phyloP scores from a whole-genome alignment of 1,140 invertebrate genomes.

The Drosophila chauvacae region DNA sequence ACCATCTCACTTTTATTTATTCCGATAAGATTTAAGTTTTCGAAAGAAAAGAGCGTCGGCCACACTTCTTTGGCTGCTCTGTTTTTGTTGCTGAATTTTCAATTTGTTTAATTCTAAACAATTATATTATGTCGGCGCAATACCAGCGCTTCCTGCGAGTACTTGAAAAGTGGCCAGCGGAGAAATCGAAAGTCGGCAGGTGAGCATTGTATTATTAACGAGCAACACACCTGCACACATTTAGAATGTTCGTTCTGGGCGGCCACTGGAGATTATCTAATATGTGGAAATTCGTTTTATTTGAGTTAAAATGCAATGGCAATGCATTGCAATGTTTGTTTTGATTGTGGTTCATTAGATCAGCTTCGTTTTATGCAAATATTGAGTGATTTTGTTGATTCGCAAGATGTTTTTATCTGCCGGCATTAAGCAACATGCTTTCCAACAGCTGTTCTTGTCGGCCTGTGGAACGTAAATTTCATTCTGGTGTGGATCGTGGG shows the following conservation, averaged over 20 bases:
- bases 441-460: conserved; percentile 18
- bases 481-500: conserved; percentile 6
- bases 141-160: conserved; percentile 91
- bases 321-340: neutral
- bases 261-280: conserved; percentile 67
- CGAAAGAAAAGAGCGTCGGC: neutral
- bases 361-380: neutral
- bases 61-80: neutral
- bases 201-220: conserved; percentile 79
- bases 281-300: conserved; percentile 7
- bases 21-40: neutral
- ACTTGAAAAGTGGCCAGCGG: conserved; percentile 92
- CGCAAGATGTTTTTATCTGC: neutral
- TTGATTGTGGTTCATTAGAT: neutral
- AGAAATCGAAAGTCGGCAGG: conserved; percentile 90
- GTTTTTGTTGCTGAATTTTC: conserved; percentile 9
- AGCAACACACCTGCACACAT: conserved; percentile 11
- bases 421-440: conserved; percentile 1
- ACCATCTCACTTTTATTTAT: neutral
- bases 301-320: neutral
- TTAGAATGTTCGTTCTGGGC: conserved; percentile 60
- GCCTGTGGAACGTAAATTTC: neutral
- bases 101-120: conserved; percentile 19
- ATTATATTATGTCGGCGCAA: conserved; percentile 86
- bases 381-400: neutral